Evolutionary conservation across 1,140 invertebrate species (phyloP).

Genomic region (Ptiloglossa arizonensis): DNA sequence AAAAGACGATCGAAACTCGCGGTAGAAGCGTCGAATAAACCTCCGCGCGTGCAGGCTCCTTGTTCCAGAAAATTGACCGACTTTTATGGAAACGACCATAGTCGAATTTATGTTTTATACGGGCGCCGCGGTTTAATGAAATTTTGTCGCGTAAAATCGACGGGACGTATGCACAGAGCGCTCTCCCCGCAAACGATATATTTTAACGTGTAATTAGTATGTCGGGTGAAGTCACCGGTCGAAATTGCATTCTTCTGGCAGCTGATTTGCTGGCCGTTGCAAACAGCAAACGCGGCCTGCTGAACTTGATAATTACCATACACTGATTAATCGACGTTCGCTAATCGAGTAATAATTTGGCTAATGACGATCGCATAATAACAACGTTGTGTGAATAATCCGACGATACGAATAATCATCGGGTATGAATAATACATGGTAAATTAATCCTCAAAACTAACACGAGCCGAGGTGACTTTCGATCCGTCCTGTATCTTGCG

Average conservation of each 20-base stretch:
- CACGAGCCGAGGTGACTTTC: constrained; percentile 42
- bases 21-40: too few species aligned
- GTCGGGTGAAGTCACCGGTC: constrained; percentile 25
- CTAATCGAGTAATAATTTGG: constrained; percentile 66
- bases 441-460: constrained; percentile 65
- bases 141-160: constrained; percentile 11
- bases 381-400: constrained; percentile 62
- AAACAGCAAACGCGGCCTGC: constrained; percentile 30
- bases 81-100: too few species aligned
- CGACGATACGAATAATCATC: constrained; percentile 35
- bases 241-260: constrained; percentile 51
- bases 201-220: constrained; percentile 42
- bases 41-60: too few species aligned
- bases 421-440: constrained; percentile 63
- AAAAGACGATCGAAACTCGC: too few species aligned
- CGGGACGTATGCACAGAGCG: background rate
- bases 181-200: constrained; percentile 11
- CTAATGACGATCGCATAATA: constrained; percentile 63
- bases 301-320: constrained; percentile 58
- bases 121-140: constrained; percentile 21
- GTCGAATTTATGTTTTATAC: constrained; percentile 2
- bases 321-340: constrained; percentile 58
- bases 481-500: constrained; percentile 14
- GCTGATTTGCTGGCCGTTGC: constrained; percentile 35
- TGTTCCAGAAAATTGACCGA: constrained; percentile 5